A percentile compares a stretch with the other conserved stretches of the same genome.
These are phyloP conservation scores for Homarus gammarus DNA, from an alignment of 2,888 invertebrate genomes.

Conservation along the genomic window DNA sequence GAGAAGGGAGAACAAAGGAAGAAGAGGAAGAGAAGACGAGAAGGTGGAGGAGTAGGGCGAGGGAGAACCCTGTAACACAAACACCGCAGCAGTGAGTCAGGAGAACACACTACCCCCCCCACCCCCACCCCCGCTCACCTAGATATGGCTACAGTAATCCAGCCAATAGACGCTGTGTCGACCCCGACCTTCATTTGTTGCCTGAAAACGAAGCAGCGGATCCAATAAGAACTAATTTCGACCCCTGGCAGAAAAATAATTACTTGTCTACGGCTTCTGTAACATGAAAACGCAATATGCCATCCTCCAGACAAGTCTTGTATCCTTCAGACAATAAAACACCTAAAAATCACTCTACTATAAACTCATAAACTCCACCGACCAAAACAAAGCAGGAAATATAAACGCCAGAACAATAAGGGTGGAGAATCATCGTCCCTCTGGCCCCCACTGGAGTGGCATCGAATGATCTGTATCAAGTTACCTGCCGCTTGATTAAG, in stretches of 20 bases:
- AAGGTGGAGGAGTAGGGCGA: too few species aligned
- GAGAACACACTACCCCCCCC: too few species aligned
- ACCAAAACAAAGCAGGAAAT: constrained; percentile 15
- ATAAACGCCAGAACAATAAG: constrained; percentile 27
- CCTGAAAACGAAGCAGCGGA: neutral
- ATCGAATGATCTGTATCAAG: constrained; percentile 61
- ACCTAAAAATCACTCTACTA: constrained; percentile 5
- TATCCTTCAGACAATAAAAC: neutral
- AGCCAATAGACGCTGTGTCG: too few species aligned
- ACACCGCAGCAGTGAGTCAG: too few species aligned
- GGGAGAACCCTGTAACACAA: too few species aligned
- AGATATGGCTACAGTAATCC: too few species aligned
- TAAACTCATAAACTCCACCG: constrained; percentile 13
- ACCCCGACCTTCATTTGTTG: neutral
- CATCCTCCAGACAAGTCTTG: neutral
- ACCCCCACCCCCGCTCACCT: too few species aligned
- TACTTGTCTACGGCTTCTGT: neutral
- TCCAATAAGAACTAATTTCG: constrained; percentile 7
- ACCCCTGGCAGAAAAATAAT: neutral
- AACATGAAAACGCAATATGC: neutral
- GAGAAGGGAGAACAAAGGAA: too few species aligned
- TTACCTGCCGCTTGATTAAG: constrained; percentile 64
- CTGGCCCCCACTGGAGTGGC: constrained; percentile 39
- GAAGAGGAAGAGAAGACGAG: too few species aligned
- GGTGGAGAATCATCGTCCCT: constrained; percentile 13